These are phyloP conservation scores for Belgica antarctica DNA, from an alignment of 2,888 invertebrate genomes.

Conservation along the genomic window DNA sequence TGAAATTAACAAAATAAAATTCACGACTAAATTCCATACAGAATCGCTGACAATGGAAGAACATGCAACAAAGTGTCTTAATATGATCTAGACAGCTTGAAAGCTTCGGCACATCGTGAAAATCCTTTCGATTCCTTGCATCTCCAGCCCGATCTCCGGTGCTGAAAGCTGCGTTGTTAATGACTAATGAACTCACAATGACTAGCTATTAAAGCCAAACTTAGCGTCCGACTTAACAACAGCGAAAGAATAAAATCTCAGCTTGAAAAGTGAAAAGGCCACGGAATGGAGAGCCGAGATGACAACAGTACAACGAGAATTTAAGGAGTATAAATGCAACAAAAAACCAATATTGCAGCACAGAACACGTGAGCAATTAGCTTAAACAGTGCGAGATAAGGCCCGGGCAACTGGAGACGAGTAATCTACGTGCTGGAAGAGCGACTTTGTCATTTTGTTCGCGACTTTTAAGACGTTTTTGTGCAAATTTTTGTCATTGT, in stretches of 20 bases:
- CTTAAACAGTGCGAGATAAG: conserved; percentile 27
- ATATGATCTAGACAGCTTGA: no score
- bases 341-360: conserved; percentile 25
- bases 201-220: neutral
- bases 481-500: conserved; percentile 33
- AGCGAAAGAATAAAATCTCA: neutral
- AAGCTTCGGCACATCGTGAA: no score
- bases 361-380: conserved; percentile 32
- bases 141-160: neutral
- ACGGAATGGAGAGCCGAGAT: neutral
- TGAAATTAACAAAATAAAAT: conserved; percentile 5
- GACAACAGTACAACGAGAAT: neutral
- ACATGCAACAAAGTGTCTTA: no score
- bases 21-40: conserved; percentile 4
- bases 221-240: neutral
- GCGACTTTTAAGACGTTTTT: conserved; percentile 24
- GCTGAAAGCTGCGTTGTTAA: neutral
- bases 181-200: neutral
- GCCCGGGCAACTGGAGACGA: neutral
- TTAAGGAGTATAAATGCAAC: conserved; percentile 10
- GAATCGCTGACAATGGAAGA: neutral
- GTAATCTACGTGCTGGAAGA: conserved; percentile 19
- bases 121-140: no score
- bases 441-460: conserved; percentile 17
- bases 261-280: conserved; percentile 5